Percentiles rank a stretch among this genome's conserved stretches.
phyloP scores from a whole-genome alignment of 2,113 vertebrate genomes.

The Budorcas taxicolor region DNA sequence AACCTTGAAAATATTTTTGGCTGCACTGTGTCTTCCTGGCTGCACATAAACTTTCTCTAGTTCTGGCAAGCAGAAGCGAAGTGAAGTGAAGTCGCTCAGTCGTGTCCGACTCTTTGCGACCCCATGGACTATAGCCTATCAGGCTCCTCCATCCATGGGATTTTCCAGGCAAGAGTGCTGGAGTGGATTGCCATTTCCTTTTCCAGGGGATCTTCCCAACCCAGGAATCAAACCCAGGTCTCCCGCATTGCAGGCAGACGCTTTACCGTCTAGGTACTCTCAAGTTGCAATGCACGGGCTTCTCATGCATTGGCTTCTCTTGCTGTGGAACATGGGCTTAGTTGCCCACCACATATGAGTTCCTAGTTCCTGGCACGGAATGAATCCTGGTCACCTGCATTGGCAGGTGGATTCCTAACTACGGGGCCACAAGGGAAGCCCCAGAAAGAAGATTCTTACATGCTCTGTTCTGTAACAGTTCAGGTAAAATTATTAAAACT shows the following conservation, averaged over 20 bases:
- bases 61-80: neutral
- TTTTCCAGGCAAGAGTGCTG: too few relatives aligned
- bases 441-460: neutral
- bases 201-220: too few relatives aligned
- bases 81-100: too few relatives aligned
- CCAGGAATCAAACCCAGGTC: too few relatives aligned
- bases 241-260: too few relatives aligned
- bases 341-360: neutral
- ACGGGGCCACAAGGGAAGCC: neutral
- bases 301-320: neutral
- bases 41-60: neutral
- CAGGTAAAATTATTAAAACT: slow-evolving; percentile 2
- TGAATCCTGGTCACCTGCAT: neutral
- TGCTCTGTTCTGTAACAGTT: neutral
- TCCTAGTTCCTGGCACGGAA: neutral
- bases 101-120: too few relatives aligned
- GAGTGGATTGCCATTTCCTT: too few relatives aligned
- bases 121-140: too few relatives aligned
- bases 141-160: too few relatives aligned
- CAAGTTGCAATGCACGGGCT: neutral
- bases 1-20: neutral
- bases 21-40: neutral
- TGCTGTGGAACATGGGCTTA: neutral
- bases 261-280: neutral
- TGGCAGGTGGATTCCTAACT: neutral